Conservation (phyloP, 2,113 vertebrate genomes). For the Peromyscus polionotus region DNA sequence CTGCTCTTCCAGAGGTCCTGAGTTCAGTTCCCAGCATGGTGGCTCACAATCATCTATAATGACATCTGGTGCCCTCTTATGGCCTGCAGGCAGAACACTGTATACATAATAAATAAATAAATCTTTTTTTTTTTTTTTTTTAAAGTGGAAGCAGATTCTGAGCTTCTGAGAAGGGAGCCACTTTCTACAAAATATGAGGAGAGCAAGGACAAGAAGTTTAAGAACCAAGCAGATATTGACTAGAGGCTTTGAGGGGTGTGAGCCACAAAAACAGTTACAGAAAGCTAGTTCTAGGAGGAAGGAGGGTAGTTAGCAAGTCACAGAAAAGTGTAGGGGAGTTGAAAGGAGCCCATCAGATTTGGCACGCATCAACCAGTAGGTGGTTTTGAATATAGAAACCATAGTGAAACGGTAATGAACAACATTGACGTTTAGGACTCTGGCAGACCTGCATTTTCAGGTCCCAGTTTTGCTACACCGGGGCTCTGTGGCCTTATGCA, state of each 20-base stretch:
- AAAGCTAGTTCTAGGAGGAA: background rate
- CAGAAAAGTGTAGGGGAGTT: background rate
- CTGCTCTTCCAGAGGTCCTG: no score
- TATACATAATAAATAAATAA: no score
- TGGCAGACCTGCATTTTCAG: background rate
- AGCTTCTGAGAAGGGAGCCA: background rate
- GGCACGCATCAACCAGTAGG: background rate
- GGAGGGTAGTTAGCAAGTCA: background rate
- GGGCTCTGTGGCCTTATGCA: background rate
- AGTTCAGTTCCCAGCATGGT: no score
- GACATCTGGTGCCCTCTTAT: no score
- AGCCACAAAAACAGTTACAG: background rate
- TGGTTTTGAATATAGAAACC: background rate
- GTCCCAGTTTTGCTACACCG: background rate
- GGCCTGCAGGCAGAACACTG: no score
- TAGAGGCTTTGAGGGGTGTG: background rate
- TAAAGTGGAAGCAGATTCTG: background rate
- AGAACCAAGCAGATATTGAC: background rate
- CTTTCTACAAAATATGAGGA: background rate
- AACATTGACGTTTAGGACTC: background rate
- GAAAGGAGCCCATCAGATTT: background rate
- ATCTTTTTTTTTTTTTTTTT: no score
- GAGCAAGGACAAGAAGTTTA: background rate
- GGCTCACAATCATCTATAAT: no score
- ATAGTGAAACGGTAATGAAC: background rate